A percentile compares a stretch with the other conserved stretches of the same genome.
phyloP scores from a whole-genome alignment of 30 jellyfish, hydroid and myxozoan species.

The Hydra vulgaris region DNA sequence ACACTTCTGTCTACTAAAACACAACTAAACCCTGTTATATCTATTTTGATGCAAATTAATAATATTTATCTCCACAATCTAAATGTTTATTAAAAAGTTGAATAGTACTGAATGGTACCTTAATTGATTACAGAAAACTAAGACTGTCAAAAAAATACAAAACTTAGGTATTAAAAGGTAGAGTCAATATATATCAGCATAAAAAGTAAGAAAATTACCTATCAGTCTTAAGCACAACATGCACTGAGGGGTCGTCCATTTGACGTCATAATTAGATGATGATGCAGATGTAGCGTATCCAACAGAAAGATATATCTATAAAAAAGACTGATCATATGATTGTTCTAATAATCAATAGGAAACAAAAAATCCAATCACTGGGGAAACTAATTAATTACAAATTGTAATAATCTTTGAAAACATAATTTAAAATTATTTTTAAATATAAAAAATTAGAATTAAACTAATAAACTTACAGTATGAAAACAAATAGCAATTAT shows the following conservation, averaged over 20 bases:
- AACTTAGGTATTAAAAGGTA: background rate
- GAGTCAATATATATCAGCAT: background rate
- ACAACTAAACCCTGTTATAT: too few relatives aligned
- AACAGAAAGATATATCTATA: constrained; percentile 38
- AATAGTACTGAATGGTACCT: too few relatives aligned
- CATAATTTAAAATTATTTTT: background rate
- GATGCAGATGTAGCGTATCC: constrained; percentile 63
- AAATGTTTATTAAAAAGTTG: too few relatives aligned
- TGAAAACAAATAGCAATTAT: constrained; percentile 43
- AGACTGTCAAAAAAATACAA: too few relatives aligned
- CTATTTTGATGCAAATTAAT: too few relatives aligned
- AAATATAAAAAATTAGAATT: background rate
- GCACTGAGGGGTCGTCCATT: constrained; percentile 98
- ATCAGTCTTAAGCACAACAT: constrained; percentile 77
- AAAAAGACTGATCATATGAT: background rate
- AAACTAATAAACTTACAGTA: constrained; percentile 38
- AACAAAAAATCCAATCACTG: too few relatives aligned
- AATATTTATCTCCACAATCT: too few relatives aligned
- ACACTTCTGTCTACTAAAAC: too few relatives aligned
- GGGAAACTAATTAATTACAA: too few relatives aligned
- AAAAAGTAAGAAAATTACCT: constrained; percentile 27
- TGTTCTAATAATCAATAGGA: background rate
- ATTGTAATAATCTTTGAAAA: too few relatives aligned
- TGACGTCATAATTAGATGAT: constrained; percentile 61
- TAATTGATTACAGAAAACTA: too few relatives aligned